Percentiles rank a stretch among this genome's conserved stretches.
Conservation (phyloP, 2,113 vertebrate species). For the Paramormyrops kingsleyae region DNA sequence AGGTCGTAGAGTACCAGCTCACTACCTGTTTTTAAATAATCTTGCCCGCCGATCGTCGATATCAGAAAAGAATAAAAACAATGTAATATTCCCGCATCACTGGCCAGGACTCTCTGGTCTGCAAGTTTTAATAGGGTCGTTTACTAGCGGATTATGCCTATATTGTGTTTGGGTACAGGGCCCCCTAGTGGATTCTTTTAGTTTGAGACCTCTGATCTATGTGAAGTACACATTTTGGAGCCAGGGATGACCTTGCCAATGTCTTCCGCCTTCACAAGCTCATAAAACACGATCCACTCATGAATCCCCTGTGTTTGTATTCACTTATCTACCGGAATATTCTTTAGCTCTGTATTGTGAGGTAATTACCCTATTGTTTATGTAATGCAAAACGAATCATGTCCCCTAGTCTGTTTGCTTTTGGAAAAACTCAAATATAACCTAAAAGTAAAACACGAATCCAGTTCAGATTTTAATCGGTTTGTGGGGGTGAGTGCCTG, state of each 20-base stretch:
- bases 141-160: no score
- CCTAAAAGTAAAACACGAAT: no score
- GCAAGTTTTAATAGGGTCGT: no score
- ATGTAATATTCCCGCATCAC: no score
- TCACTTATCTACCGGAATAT: background rate
- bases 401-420: background rate
- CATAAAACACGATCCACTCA: background rate
- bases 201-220: background rate
- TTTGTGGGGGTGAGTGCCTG: no score
- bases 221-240: background rate
- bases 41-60: no score
- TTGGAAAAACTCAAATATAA: background rate
- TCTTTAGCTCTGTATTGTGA: background rate
- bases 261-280: background rate
- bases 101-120: no score
- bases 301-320: no score
- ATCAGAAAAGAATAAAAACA: no score
- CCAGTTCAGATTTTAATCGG: no score
- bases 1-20: no score
- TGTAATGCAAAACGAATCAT: background rate
- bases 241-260: background rate
- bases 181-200: background rate
- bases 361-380: background rate
- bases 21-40: no score
- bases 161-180: background rate